A percentile compares a stretch with the other conserved stretches of the same genome.
Evolutionary conservation across 2,113 vertebrate genomes (phyloP).

Genomic region (Cynopterus brachyotis): DNA sequence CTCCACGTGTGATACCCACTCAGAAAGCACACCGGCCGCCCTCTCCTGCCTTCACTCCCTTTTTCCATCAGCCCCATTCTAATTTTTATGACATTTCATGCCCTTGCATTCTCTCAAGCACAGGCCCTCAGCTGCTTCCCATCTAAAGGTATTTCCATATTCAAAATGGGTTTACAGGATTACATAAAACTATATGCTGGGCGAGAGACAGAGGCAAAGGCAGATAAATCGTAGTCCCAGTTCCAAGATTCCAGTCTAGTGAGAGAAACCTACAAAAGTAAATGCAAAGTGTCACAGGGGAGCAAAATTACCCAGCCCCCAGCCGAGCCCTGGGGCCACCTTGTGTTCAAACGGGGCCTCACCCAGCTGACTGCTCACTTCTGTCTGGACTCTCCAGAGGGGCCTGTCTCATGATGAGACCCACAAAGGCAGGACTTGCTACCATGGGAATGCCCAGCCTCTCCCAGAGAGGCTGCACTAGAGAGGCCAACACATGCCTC

Average conservation of each 20-base stretch:
- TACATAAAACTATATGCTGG: not conserved
- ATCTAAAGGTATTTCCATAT: constrained; percentile 23
- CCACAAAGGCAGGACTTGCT: not conserved
- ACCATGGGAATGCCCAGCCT: not conserved
- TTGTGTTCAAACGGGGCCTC: not conserved
- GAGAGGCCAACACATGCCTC: not conserved
- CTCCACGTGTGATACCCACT: not conserved
- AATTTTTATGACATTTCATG: not conserved
- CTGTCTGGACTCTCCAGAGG: not conserved
- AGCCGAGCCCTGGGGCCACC: not conserved
- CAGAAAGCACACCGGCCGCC: not conserved
- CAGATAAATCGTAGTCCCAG: not conserved
- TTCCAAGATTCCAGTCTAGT: not conserved
- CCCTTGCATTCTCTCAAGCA: not conserved
- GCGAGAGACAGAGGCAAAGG: not conserved
- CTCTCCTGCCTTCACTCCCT: not conserved
- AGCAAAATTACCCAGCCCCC: not conserved
- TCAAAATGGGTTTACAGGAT: not conserved
- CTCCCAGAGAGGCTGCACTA: not conserved
- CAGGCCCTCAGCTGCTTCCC: not conserved
- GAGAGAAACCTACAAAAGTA: not conserved
- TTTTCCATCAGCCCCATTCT: not conserved
- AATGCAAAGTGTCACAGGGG: not conserved
- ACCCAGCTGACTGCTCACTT: not conserved
- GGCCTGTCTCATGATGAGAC: not conserved